Percentiles rank a stretch among this genome's conserved stretches.
phyloP scores from a whole-genome alignment of 2,797 vertebrate genomes.

The Halcyon leucocephala region DNA sequence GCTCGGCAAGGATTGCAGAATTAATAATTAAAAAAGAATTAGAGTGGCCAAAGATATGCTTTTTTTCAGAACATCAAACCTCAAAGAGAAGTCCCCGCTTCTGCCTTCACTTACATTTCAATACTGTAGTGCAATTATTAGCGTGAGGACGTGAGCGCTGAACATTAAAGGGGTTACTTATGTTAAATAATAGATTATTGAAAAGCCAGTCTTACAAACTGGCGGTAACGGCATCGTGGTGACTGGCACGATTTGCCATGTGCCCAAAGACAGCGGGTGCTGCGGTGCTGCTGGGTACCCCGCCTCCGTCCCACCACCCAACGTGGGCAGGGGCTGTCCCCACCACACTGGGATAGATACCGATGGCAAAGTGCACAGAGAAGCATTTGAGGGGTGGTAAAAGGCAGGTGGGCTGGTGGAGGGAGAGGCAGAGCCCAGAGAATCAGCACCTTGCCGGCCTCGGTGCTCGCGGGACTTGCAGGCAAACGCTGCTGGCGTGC shows the following conservation, averaged over 20 bases:
- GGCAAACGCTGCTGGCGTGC: neutral
- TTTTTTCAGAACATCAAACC: neutral
- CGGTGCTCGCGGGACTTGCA: fast-evolving
- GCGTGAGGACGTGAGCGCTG: neutral
- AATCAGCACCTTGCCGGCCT: fast-evolving
- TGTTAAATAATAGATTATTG: neutral
- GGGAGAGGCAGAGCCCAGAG: neutral
- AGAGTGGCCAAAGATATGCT: neutral
- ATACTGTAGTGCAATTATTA: neutral
- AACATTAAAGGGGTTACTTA: neutral
- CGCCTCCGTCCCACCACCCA: fast-evolving
- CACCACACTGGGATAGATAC: fast-evolving
- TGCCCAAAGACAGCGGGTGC: fast-evolving
- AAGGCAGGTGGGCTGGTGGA: neutral
- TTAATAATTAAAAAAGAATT: neutral
- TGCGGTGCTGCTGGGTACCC: fast-evolving
- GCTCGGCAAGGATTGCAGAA: neutral
- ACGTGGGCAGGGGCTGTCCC: neutral
- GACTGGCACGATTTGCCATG: fast-evolving
- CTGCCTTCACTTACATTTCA: neutral
- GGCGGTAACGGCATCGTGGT: fast-evolving
- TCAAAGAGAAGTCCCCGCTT: neutral
- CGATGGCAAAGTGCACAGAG: neutral
- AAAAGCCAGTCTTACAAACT: neutral
- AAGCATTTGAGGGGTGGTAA: neutral